phyloP scores from a whole-genome alignment of 2,888 invertebrate genomes.

The Agrilus biguttatus region DNA sequence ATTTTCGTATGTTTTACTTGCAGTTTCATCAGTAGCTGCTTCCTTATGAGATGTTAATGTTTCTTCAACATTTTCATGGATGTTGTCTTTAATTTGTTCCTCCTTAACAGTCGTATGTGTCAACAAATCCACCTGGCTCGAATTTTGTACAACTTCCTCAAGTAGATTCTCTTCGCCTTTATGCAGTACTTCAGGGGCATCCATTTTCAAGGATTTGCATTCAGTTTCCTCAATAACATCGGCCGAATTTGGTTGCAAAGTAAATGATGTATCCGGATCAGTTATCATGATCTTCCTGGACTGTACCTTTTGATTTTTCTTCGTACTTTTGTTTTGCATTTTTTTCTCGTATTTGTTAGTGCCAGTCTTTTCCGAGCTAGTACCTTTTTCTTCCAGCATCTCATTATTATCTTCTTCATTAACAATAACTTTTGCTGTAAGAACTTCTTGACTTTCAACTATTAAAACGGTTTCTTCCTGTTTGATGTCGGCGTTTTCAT shows the following conservation, averaged over 20 bases:
- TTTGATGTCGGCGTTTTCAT: slow-evolving; percentile 5
- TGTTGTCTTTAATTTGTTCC: no score
- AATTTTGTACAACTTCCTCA: background rate
- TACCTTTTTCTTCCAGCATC: background rate
- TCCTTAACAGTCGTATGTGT: no score
- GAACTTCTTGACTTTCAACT: slow-evolving; percentile 1
- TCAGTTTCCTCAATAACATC: no score
- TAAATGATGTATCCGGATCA: slow-evolving; percentile 18
- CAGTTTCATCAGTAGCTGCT: no score
- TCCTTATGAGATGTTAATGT: no score
- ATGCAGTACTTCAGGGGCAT: no score
- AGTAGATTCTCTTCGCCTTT: background rate
- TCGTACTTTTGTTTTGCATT: slow-evolving; percentile 11
- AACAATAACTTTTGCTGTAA: slow-evolving; percentile 1
- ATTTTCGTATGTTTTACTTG: slow-evolving; percentile 1
- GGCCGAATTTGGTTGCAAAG: no score
- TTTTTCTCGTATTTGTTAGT: slow-evolving; percentile 16
- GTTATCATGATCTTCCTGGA: slow-evolving; percentile 23
- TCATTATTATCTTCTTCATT: background rate
- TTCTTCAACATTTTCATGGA: no score
- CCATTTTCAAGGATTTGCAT: no score
- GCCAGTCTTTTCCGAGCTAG: slow-evolving; percentile 9
- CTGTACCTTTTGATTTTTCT: slow-evolving; percentile 14
- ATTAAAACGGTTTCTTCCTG: slow-evolving; percentile 4
- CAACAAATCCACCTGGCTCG: background rate